Evolutionary conservation across 1,140 invertebrate genomes (phyloP), one percentile per base, ranked within the genome.

Genomic region (Cydia amplana): DNA sequence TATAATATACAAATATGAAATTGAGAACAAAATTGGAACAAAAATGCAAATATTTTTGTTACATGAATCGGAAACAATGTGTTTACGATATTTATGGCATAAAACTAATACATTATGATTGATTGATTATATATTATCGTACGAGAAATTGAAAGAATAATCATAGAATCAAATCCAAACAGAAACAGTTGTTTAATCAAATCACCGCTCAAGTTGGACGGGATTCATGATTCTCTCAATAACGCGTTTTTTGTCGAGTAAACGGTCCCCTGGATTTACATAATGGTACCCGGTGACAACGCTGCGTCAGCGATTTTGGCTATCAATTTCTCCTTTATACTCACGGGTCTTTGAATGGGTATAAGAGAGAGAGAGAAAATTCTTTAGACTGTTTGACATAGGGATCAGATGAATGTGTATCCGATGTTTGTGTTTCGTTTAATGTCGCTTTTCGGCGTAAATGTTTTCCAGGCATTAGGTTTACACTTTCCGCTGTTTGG

Each of bases 201-300:
- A 70, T 70, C 28, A 36, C 65, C n/a, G 28, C 65, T 10, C 65
- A 43, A 70, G 1, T 36, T 70, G 32, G 28, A 18, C 16, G 16
- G 65, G 14, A 32, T n/a, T 67, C 32, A 18, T 40, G 36, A 70
- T 23, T 40, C 32, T 20, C 32, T 20, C 28, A 18, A 70, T 70
- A 32, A 65, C 63, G 32, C 65, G 65, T 70, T 32, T 28, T n/a
- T 32, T 2, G 64, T 36, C 25, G 64, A 67, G 64, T 67, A 36
- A 18, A 67, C 28, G 64, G 4, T 32, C 64, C n/a, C n/a, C 16
- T 70, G 32, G n/a, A 70, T 70, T 43, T 70, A 70, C 65, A 70
- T 70, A 70, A 70, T 43, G 65, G 32, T 20, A 60, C 20, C 1
- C 55, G 7, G 55, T 23, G 55, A 60, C 20, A 51, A n/a, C 6